Conservation (phyloP, 2,113 vertebrate genomes). For the Maccullochella peelii region DNA sequence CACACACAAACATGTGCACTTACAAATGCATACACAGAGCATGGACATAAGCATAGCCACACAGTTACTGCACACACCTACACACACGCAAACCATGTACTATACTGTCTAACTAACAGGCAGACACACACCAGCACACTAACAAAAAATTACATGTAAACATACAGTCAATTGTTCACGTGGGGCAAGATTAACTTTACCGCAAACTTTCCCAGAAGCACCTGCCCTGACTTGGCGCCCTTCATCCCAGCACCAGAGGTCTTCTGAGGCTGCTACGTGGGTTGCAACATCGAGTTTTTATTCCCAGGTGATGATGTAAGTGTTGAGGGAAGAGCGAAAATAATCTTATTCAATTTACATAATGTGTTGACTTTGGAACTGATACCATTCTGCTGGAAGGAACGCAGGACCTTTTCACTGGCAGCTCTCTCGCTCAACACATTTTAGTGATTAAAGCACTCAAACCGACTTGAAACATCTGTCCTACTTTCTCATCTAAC, state of each 20-base stretch:
- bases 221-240: conserved; percentile 42
- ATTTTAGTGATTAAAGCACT: conserved; percentile 79
- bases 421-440: conserved; percentile 70
- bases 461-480: conserved; percentile 75
- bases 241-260: conserved; percentile 27
- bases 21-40: conserved; percentile 20
- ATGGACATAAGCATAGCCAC: background rate
- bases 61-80: background rate
- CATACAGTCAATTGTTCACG: background rate
- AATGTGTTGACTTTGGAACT: conserved; percentile 83
- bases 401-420: conserved; percentile 63
- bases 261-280: conserved; percentile 41
- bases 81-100: conserved; percentile 7
- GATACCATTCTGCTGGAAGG: conserved; percentile 65
- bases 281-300: conserved; percentile 62
- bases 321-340: conserved; percentile 71
- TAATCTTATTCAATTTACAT: conserved; percentile 78
- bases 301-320: conserved; percentile 80
- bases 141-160: background rate
- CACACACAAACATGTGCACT: background rate
- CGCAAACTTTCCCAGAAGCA: conserved; percentile 48
- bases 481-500: conserved; percentile 64
- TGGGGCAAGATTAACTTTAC: background rate
- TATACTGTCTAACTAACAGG: background rate
- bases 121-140: conserved; percentile 3